phyloP scores from a whole-genome alignment of 2,888 invertebrate species.

The Dasypolia templi region DNA sequence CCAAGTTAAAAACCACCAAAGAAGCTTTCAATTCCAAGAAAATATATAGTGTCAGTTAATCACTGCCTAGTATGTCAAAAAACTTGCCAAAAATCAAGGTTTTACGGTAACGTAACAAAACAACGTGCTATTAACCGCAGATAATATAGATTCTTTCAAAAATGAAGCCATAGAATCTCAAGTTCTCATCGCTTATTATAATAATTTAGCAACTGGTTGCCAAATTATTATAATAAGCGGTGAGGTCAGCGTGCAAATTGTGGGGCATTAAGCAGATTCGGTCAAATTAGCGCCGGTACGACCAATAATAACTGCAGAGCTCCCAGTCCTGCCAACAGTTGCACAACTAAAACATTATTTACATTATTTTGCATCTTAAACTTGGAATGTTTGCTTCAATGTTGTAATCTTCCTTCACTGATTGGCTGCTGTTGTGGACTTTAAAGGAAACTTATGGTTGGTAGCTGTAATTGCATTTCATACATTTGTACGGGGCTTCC shows the following conservation, averaged over 20 bases:
- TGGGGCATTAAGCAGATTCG: conserved; percentile 83
- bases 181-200: too few species aligned
- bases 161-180: conserved; percentile 47
- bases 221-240: conserved; percentile 68
- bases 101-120: neutral
- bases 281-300: conserved; percentile 80
- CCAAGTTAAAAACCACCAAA: too few species aligned
- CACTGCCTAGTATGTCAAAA: neutral
- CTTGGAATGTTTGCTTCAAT: conserved; percentile 45
- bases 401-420: conserved; percentile 44
- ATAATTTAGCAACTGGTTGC: conserved; percentile 62
- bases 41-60: neutral
- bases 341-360: conserved; percentile 63
- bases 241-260: conserved; percentile 77
- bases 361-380: conserved; percentile 61
- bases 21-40: neutral
- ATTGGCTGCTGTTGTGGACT: conserved; percentile 55
- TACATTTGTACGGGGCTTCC: conserved; percentile 32
- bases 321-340: conserved; percentile 65
- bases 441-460: conserved; percentile 42
- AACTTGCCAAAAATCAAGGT: neutral
- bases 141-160: conserved; percentile 32
- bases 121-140: conserved; percentile 1
- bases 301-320: conserved; percentile 77
- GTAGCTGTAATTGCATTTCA: conserved; percentile 48